These are phyloP conservation scores for Heliornis fulica DNA, from an alignment of 2,113 vertebrate genomes.

Conservation along the genomic window DNA sequence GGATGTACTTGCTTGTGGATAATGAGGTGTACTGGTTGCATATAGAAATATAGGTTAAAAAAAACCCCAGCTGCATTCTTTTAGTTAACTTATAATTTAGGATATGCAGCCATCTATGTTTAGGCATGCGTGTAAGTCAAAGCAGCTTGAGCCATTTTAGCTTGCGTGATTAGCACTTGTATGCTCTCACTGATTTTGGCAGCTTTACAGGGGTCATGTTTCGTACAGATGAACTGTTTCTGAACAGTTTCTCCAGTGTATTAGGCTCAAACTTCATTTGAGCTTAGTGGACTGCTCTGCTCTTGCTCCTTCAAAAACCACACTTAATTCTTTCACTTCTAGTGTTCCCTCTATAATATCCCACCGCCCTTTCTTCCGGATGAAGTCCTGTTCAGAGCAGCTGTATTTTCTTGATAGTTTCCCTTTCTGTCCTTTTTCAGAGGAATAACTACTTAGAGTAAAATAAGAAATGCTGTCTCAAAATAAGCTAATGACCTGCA, in stretches of 20 bases:
- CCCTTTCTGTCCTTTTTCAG: background rate
- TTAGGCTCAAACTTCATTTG: constrained; percentile 4
- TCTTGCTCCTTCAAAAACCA: background rate
- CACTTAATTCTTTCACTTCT: background rate
- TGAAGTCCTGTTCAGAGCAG: background rate
- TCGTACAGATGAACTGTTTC: constrained; percentile 4
- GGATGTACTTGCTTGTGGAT: background rate
- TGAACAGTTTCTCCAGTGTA: constrained; percentile 43
- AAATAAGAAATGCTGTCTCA: background rate
- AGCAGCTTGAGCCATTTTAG: background rate
- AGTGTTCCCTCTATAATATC: background rate
- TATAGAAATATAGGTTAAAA: background rate
- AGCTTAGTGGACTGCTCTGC: background rate
- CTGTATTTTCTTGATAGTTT: background rate
- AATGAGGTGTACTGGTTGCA: background rate
- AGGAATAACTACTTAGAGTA: background rate
- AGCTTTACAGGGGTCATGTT: constrained; percentile 35
- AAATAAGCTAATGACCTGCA: background rate
- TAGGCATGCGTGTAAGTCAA: background rate
- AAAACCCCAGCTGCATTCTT: background rate
- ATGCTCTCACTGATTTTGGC: constrained; percentile 16
- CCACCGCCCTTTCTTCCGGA: background rate
- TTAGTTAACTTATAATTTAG: background rate
- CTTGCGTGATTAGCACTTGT: background rate
- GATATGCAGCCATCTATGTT: background rate